Percentiles rank a stretch among this genome's conserved stretches.
Evolutionary conservation across 2,888 invertebrate species (phyloP).

Genomic region (Shargacucullia verbasci): DNA sequence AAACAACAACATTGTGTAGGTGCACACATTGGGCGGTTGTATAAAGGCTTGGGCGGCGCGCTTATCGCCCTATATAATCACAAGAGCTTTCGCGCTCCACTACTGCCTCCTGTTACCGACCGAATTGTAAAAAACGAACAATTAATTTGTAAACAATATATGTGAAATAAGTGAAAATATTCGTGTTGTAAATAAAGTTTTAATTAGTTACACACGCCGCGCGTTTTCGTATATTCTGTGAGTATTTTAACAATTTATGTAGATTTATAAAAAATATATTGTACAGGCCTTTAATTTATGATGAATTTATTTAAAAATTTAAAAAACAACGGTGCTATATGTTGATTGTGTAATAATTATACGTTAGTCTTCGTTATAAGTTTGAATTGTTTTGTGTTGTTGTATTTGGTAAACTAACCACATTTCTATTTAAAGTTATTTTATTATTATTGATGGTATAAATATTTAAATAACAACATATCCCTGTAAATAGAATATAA

Average conservation of each 20-base stretch:
- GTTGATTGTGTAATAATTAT: no score
- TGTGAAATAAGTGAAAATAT: constrained; percentile 35
- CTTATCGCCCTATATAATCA: constrained; percentile 71
- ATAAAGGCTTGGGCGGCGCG: constrained; percentile 76
- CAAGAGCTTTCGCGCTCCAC: constrained; percentile 67
- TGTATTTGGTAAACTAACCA: no score
- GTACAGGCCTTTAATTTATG: no score
- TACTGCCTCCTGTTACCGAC: constrained; percentile 51
- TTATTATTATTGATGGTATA: no score
- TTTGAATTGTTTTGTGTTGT: no score
- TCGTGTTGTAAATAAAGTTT: constrained; percentile 19
- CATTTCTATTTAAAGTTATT: no score
- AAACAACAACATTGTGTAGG: constrained; percentile 45
- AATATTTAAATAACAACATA: no score
- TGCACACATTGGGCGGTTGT: constrained; percentile 61
- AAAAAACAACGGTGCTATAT: no score
- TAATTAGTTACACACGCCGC: constrained; percentile 3
- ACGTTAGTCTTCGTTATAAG: no score
- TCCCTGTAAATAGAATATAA: no score
- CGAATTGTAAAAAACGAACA: constrained; percentile 11
- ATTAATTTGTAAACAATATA: constrained; percentile 5
- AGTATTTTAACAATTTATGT: constrained; percentile 23
- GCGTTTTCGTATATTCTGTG: constrained; percentile 30
- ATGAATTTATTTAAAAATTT: no score
- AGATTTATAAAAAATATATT: no score